phyloP scores from a whole-genome alignment of 2,797 vertebrate species.

The Coregonus suidteri region DNA sequence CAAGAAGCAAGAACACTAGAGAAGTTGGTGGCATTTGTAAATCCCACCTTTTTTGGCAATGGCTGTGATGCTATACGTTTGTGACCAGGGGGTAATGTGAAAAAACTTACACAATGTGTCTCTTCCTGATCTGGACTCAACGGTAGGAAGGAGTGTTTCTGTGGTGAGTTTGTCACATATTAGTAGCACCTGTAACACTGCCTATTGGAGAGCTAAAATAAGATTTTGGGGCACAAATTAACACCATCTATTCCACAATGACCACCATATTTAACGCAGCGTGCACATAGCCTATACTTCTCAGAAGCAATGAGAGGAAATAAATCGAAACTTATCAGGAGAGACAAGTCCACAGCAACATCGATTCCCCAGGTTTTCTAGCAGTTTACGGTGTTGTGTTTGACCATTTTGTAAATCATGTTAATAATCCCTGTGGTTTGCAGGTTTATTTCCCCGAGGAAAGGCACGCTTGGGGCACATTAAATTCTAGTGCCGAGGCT shows the following conservation, averaged over 20 bases:
- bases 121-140: neutral
- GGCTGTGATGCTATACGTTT: too few relatives aligned
- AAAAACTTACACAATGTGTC: neutral
- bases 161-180: neutral
- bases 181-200: neutral
- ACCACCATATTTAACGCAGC: neutral
- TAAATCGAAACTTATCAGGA: neutral
- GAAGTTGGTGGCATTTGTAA: neutral
- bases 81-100: neutral
- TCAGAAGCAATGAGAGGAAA: conserved; percentile 17
- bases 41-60: neutral
- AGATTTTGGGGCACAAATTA: neutral
- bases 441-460: conserved; percentile 77
- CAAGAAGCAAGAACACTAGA: neutral
- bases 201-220: neutral
- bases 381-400: conserved; percentile 47
- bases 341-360: neutral
- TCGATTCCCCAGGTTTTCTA: neutral
- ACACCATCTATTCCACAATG: neutral
- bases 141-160: neutral
- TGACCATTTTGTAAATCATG: conserved; percentile 61
- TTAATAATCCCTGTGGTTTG: conserved; percentile 73
- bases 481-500: conserved; percentile 76
- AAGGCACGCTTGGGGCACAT: conserved; percentile 65
- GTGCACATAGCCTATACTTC: neutral